Base-by-base conservation (phyloP, 2,113 vertebrate species). In the Motacilla tschutschensis region DNA sequence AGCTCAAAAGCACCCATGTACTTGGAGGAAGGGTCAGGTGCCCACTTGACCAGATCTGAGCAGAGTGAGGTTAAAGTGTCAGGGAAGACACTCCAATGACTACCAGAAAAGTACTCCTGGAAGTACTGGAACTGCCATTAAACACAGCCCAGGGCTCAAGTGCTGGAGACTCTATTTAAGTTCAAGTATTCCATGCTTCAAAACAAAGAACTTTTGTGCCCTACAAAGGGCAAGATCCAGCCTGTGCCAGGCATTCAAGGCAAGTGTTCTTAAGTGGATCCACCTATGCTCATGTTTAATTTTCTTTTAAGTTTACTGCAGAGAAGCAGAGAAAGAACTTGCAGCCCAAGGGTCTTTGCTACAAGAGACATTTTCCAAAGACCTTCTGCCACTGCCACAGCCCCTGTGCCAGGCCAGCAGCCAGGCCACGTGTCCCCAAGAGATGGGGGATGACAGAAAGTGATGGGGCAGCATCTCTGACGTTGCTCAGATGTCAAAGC, bases 371-470 rank as follows among this genome's bases (percentile, higher is more conserved):
- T 41, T 72, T 83, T 72, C 62, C 66, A 83, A 19, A 54, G 24
- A 29, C 26, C 8, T 62, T 12, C 53, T 67, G 48, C 28, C 60
- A 17, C 2, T 47, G 67, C 36, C 43, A 33, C 41, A 48, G 17
- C 48, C 29, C 18, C 22, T 4, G 28, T 36, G 14, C 22, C 62
- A 76, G 36, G 26, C 24, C 57, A 47, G 57, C 14, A 26, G 26
- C 50, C 50, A 31, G 17, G 50, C 29, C 50, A 31, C 0, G 0
- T 11, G 31, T 66, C 40, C 55, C 60, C 6, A 0, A 2, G 53
- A 35, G 48, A 11, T 3, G 2, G 9, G 16, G 24, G 21, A 20
- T 10, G 6, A 50, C 83, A 85, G 5, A 54, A 48, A 12, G 50
- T 15, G 26, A 14, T 2, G 3, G 16, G 57, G n/a, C 2, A 82